Conservation (phyloP, 2,888 invertebrate species). For the Lasius platythorax region DNA sequence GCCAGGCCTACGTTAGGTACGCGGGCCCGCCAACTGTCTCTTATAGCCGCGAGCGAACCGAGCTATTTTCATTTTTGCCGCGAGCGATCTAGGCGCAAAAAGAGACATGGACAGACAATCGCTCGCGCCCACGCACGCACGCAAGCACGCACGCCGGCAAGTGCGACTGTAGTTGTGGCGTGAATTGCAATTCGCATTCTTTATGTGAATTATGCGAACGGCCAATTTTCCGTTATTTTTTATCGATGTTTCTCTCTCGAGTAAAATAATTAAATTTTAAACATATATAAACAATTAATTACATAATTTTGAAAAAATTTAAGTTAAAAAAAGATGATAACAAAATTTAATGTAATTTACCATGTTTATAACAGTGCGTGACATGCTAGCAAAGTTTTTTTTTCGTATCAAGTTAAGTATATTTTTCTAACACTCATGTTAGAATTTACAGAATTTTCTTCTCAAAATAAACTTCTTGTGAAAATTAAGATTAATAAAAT, state of each 20-base stretch:
- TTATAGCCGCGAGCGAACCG: slow-evolving; percentile 55
- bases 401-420: neutral
- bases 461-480: neutral
- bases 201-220: slow-evolving; percentile 5
- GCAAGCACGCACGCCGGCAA: slow-evolving; percentile 63
- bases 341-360: neutral
- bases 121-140: slow-evolving; percentile 67
- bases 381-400: neutral
- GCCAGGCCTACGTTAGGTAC: neutral
- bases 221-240: neutral
- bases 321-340: neutral
- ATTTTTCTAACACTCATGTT: neutral
- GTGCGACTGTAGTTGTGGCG: slow-evolving; percentile 15
- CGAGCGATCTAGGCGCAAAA: slow-evolving; percentile 78
- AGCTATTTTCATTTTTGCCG: slow-evolving; percentile 75
- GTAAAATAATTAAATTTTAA: neutral
- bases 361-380: neutral
- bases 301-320: neutral
- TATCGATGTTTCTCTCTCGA: neutral
- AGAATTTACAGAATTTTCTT: neutral
- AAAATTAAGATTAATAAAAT: neutral
- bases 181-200: slow-evolving; percentile 32
- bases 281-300: neutral
- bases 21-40: slow-evolving; percentile 30
- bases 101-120: slow-evolving; percentile 72